These are phyloP conservation scores for Phytoseiulus persimilis DNA, from an alignment of 2,888 invertebrate species.

Conservation along the genomic window DNA sequence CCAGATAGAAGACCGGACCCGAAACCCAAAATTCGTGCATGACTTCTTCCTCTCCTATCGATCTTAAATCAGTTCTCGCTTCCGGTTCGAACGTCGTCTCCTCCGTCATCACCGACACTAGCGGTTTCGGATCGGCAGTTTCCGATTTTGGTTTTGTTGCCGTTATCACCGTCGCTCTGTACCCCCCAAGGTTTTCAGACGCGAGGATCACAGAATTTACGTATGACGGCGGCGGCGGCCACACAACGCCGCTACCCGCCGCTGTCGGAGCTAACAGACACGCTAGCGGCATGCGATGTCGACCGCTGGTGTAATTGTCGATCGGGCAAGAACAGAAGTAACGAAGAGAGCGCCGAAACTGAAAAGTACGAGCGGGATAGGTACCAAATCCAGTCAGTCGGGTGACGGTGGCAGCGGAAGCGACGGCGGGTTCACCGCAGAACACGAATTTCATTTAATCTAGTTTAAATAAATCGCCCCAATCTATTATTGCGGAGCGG, in stretches of 20 bases:
- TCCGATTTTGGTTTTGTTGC: neutral
- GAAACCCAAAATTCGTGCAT: neutral
- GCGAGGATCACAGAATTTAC: neutral
- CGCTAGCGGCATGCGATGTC: neutral
- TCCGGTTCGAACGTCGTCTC: neutral
- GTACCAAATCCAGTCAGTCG: neutral
- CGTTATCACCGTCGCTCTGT: neutral
- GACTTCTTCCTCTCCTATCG: neutral
- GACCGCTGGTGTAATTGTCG: neutral
- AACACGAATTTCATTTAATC: neutral
- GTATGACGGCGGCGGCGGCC: neutral
- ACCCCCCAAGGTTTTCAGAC: conserved; percentile 5
- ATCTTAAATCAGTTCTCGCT: neutral
- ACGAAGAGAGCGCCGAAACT: neutral
- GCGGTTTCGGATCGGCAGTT: neutral
- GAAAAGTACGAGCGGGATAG: neutral
- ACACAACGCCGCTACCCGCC: neutral
- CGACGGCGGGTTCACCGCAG: neutral
- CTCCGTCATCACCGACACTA: neutral
- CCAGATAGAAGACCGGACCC: neutral
- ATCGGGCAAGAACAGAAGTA: neutral
- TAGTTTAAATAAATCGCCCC: neutral
- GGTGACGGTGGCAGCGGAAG: too few relatives aligned
- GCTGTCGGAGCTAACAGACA: neutral
- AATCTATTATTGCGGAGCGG: neutral